These are phyloP conservation scores for Myotis davidii DNA, from an alignment of 2,113 vertebrate genomes.

Conservation along the genomic window DNA sequence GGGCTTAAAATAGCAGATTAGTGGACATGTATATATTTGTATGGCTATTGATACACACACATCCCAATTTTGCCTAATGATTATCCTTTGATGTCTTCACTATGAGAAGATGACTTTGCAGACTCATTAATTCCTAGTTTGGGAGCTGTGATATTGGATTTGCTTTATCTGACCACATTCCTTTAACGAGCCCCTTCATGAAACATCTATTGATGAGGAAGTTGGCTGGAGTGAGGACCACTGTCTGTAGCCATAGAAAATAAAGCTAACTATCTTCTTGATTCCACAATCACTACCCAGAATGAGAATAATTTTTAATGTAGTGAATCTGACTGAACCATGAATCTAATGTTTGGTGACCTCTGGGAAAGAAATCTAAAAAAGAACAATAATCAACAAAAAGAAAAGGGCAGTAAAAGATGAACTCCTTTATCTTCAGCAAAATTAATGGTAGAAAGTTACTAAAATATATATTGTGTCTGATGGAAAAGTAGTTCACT, in stretches of 20 bases:
- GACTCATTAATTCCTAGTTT: neutral
- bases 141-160: neutral
- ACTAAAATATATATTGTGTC: neutral
- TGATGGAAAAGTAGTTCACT: neutral
- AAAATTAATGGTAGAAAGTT: slow-evolving; percentile 1
- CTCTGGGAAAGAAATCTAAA: slow-evolving; percentile 17
- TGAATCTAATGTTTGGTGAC: slow-evolving; percentile 15
- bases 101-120: neutral
- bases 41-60: neutral
- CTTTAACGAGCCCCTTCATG: neutral
- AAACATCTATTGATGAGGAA: neutral
- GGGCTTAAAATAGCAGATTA: neutral
- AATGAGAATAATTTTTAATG: slow-evolving; percentile 1
- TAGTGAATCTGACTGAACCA: slow-evolving; percentile 7
- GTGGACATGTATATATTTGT: neutral
- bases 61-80: neutral
- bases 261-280: neutral
- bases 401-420: slow-evolving; percentile 13
- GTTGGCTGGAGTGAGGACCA: neutral
- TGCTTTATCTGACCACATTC: neutral
- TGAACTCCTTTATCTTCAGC: neutral
- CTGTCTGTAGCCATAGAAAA: slow-evolving; percentile 3
- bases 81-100: neutral
- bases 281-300: neutral
- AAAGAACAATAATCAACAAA: neutral